Base-by-base conservation (phyloP, 2,797 vertebrate species). In the Euthynnus affinis region DNA sequence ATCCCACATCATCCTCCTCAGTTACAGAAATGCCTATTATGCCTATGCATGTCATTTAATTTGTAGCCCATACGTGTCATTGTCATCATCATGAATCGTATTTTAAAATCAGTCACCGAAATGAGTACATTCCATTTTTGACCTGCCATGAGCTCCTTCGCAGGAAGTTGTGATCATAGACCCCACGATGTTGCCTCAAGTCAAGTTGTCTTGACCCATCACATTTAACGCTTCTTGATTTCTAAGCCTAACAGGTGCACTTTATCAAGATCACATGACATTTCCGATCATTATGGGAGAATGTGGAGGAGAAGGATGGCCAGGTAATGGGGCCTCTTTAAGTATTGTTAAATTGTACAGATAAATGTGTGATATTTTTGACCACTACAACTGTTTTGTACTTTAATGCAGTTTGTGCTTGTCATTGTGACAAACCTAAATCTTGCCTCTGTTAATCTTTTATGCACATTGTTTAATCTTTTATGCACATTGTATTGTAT, bases 311-410 rank as follows among this genome's bases (percentile, higher is more conserved):
- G 85, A 71, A 65, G 60, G 75, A 51, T 46, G 78, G 88, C 86
- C 79, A 48, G 69, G 77, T 83, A 67, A 81, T 67, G 82, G 74
- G 91, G 91, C 91, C 80, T 84, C 89, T 93, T 93, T 85, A 93
- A 93, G 91, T 95, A 94, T 94, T 95, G 93, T 95, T 94, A 85
- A 96, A 95, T 94, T 96, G 95, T 96, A 96, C 95, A 96, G 96
- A 95, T 96, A 96, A 95, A 96, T 96, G 95, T 96, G 94, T 95
- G 90, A 96, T 96, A 96, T 96, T 96, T 96, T 96, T 96, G 95
- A 96, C 95, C 96, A 96, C 95, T 96, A 96, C 95, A 95, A 93
- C 94, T 93, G 94, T 96, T 96, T 96, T 96, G 95, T 96, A 96
- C 96, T 95, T 89, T 90, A 95, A 95, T 93, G 95, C 96, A 96